Percentiles rank a stretch among this genome's conserved stretches.
Conservation (phyloP, 2,113 vertebrate genomes). For the Myrmecophaga tridactyla region DNA sequence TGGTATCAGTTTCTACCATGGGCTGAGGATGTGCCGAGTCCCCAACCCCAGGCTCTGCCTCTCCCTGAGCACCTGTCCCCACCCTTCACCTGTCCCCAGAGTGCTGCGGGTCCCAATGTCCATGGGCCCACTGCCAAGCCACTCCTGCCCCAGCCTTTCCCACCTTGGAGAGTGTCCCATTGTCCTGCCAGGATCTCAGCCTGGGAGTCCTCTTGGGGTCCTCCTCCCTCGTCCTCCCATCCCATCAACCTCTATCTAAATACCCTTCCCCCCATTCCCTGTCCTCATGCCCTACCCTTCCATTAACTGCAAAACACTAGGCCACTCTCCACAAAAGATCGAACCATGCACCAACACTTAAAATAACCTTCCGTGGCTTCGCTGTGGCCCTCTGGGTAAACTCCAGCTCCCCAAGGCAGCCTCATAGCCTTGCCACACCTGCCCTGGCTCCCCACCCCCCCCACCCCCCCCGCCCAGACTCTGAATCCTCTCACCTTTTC, state of each 20-base stretch:
- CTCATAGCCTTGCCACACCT: not conserved
- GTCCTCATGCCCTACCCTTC: not conserved
- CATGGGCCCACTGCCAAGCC: not conserved
- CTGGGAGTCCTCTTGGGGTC: not conserved
- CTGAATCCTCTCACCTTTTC: not conserved
- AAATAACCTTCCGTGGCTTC: not conserved
- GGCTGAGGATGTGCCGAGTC: not conserved
- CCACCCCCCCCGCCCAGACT: not conserved
- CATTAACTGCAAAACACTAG: not conserved
- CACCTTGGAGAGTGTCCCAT: not conserved
- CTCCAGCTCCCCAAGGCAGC: not conserved
- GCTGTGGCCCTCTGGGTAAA: not conserved
- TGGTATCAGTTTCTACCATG: not conserved
- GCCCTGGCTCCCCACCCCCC: not conserved
- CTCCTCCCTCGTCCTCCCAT: not conserved
- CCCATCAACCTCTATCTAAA: not conserved
- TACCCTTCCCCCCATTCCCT: not conserved
- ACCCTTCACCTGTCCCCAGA: not conserved
- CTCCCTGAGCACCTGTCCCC: not conserved
- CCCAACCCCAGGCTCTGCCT: not conserved
- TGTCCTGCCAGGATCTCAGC: not conserved
- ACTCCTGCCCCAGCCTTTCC: not conserved
- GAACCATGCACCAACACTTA: not conserved
- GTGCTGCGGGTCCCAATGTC: not conserved
- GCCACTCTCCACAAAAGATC: not conserved